Evolutionary conservation across 2,888 invertebrate species (phyloP).

Genomic region (Argyra leucocephala): DNA sequence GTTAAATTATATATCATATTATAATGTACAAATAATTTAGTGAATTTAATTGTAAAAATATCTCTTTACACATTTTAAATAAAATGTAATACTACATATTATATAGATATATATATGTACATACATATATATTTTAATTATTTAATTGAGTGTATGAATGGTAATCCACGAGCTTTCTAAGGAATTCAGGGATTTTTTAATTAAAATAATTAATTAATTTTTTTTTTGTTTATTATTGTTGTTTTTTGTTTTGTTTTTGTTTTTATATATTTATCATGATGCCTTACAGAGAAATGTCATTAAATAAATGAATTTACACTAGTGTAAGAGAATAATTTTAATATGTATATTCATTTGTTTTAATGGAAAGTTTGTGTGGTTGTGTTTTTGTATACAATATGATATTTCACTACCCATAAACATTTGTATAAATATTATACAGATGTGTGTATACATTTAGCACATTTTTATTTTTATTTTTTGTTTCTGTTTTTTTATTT

Average conservation of each 20-base stretch:
- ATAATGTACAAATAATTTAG: neutral
- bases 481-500: neutral
- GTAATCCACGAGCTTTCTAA: slow-evolving; percentile 1
- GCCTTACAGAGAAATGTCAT: slow-evolving; percentile 4
- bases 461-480: too few species aligned
- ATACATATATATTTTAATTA: neutral
- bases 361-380: too few species aligned
- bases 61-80: neutral
- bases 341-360: neutral
- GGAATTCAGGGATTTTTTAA: slow-evolving; percentile 6
- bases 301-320: neutral
- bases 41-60: neutral
- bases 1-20: neutral
- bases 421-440: too few species aligned
- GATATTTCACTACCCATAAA: too few species aligned
- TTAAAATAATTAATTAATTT: slow-evolving; percentile 4
- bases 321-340: neutral
- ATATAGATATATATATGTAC: neutral
- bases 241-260: neutral
- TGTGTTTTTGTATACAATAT: too few species aligned
- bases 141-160: slow-evolving; percentile 6
- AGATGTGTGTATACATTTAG: too few species aligned
- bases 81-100: neutral
- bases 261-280: neutral
- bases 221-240: neutral